Percentiles rank a stretch among this genome's conserved stretches.
phyloP scores from a whole-genome alignment of 92 coral and sea anemone species.

The Diadumene lineata region DNA sequence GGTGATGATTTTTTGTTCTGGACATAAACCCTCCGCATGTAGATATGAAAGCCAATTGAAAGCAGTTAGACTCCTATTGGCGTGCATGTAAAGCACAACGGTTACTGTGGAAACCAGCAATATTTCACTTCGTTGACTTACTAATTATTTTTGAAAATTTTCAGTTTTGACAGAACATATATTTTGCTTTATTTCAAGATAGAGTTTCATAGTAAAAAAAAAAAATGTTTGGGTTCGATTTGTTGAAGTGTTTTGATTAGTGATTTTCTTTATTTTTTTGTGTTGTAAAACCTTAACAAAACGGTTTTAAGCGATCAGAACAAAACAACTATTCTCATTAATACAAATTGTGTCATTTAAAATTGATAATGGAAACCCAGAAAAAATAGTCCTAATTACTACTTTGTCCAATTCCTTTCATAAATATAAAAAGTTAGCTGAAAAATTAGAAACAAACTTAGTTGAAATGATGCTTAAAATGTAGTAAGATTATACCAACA shows the following conservation, averaged over 20 bases:
- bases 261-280: slow-evolving; percentile 15
- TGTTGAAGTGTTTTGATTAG: not conserved
- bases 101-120: slow-evolving; percentile 69
- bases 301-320: not conserved
- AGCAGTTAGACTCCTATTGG: slow-evolving; percentile 23
- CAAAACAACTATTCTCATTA: slow-evolving; percentile 6
- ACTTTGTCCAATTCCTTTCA: slow-evolving; percentile 2
- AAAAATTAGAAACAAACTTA: not conserved
- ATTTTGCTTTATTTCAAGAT: not conserved
- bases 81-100: slow-evolving; percentile 48
- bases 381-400: not conserved
- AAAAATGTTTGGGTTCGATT: not conserved
- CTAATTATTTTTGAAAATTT: slow-evolving; percentile 9
- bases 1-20: slow-evolving; percentile 36
- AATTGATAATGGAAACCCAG: slow-evolving; percentile 8
- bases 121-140: slow-evolving; percentile 42
- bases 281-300: not conserved
- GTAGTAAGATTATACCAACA: slow-evolving; percentile 2
- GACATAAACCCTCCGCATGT: slow-evolving; percentile 40
- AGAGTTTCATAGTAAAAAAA: not conserved
- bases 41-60: slow-evolving; percentile 27
- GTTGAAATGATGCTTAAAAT: not conserved
- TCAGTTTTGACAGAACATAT: slow-evolving; percentile 6
- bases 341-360: slow-evolving; percentile 17
- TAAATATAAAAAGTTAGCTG: not conserved